phyloP scores from a whole-genome alignment of 2,888 invertebrate species.

The Drosophila bunnanda region DNA sequence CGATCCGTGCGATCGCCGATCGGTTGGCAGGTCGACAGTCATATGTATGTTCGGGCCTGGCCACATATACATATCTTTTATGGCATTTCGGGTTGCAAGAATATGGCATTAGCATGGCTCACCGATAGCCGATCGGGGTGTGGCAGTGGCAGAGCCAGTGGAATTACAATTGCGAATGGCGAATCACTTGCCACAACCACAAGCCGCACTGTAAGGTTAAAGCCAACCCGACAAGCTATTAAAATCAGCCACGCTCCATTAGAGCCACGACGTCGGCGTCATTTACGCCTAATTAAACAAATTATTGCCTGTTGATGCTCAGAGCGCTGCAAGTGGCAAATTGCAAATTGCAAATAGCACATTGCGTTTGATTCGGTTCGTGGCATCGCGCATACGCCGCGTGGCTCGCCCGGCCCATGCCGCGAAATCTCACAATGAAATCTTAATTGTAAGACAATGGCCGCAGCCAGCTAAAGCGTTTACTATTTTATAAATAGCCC shows the following conservation, averaged over 20 bases:
- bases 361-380: constrained; percentile 32
- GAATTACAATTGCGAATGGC: constrained; percentile 33
- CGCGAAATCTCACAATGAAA: constrained; percentile 74
- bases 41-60: constrained; percentile 6
- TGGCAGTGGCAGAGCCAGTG: constrained; percentile 48
- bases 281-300: constrained; percentile 81
- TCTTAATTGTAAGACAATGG: constrained; percentile 75
- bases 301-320: constrained; percentile 72
- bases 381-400: constrained; percentile 60
- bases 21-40: constrained; percentile 60
- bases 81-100: constrained; percentile 57
- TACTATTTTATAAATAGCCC: constrained; percentile 68
- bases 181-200: constrained; percentile 65
- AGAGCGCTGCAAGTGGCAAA: constrained; percentile 54
- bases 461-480: constrained; percentile 44
- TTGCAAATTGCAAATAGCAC: constrained; percentile 26
- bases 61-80: constrained; percentile 55
- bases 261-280: constrained; percentile 63
- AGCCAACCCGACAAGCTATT: constrained; percentile 69
- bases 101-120: constrained; percentile 48
- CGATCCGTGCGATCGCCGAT: constrained; percentile 45
- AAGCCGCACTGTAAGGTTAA: constrained; percentile 63
- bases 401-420: constrained; percentile 56
- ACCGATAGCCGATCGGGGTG: constrained; percentile 47
- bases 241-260: constrained; percentile 76